Evolutionary conservation across 1,140 invertebrate species (phyloP), one percentile per base, ranked within the genome.

Genomic region (Babylonia areolata): DNA sequence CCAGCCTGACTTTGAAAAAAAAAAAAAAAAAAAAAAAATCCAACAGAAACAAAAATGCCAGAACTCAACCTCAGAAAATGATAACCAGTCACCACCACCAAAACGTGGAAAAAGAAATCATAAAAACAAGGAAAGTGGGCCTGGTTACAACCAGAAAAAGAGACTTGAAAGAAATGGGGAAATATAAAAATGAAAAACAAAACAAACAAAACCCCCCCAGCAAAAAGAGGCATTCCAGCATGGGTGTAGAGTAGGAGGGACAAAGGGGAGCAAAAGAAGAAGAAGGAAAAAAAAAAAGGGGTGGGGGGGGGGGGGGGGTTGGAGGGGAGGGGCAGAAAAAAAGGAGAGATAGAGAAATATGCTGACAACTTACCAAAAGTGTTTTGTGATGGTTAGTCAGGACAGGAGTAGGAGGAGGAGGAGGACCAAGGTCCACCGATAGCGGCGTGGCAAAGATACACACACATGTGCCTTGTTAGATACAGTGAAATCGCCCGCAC

Each of bases 301-400:
- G 35, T 2, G 35, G 75, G 37, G 3, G 35, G 35, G 1, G 31
- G 35, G 58, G 28, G 23, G 28, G 58, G 28, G 23, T 28, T 23
- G 23, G 28, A n/a, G 28, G 12, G 28, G 75, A 78, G 75, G n/a
- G 71, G 3, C 15, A 78, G 23, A 78, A 12, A 78, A 33, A 12
- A 15, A 78, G 75, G 28, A 23, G 40, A 40, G 40, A 39, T 40
- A 15, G 37, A 37, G 40, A 77, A 77, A 77, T 77, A 11, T 40
- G 33, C 17, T 77, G 35, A 77, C 11, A 77, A 77, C 75, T 77
- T 40, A 77, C 75, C 75, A 28, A 40, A 15, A 40, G 37, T 23
- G 75, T 77, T 75, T 77, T 77, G 75, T 40, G 75, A 37, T 31
- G 75, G 75, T 77, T 77, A 77, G 75, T 77, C 75, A 28, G 75